These are phyloP conservation scores for Chionoecetes opilio DNA, from an alignment of 1,140 invertebrate genomes.

Conservation along the genomic window DNA sequence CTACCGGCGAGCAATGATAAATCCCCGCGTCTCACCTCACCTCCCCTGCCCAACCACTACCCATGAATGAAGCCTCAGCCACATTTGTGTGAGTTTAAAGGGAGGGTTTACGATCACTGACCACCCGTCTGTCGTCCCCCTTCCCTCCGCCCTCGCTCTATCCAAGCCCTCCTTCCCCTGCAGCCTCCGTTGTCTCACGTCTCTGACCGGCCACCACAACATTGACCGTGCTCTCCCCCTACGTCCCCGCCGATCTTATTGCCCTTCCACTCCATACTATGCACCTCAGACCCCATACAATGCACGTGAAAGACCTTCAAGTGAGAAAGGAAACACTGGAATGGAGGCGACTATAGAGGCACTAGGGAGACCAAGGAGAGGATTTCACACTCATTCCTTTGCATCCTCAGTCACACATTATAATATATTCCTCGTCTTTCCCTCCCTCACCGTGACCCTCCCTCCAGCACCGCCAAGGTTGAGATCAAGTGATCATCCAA, in stretches of 20 bases:
- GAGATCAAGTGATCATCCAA: conserved; percentile 36
- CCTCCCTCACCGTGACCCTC: not conserved
- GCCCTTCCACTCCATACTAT: not conserved
- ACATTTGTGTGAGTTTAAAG: conserved; percentile 29
- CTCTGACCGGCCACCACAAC: not conserved
- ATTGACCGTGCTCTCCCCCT: not conserved
- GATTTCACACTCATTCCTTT: not conserved
- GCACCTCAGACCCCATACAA: not conserved
- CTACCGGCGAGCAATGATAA: conserved; percentile 23
- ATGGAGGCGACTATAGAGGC: not conserved
- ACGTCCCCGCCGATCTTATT: not conserved
- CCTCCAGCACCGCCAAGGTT: conserved; percentile 10
- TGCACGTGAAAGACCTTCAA: not conserved
- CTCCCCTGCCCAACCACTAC: not conserved
- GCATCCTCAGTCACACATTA: conserved; percentile 21
- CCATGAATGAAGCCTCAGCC: conserved; percentile 41
- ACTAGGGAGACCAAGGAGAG: not conserved
- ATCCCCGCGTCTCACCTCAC: conserved; percentile 38
- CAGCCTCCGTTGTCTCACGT: conserved; percentile 35
- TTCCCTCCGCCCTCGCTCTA: not conserved
- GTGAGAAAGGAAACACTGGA: not conserved
- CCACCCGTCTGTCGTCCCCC: not conserved
- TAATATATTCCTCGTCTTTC: not conserved
- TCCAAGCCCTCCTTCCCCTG: not conserved
- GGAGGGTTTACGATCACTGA: conserved; percentile 10